Base-by-base conservation (phyloP, 1,140 invertebrate genomes). In the Plectrocnemia conspersa region DNA sequence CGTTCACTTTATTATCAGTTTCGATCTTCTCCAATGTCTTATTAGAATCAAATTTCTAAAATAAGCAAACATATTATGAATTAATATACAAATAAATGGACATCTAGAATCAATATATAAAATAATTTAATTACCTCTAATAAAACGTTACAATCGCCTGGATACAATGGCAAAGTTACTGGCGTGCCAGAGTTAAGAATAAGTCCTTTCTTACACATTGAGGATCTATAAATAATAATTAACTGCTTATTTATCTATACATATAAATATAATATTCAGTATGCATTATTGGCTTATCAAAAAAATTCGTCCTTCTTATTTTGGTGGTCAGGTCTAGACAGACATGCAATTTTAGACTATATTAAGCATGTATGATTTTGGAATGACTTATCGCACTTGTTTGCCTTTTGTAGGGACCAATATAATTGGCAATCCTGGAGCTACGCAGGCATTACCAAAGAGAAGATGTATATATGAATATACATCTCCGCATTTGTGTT, bases 121-220 rank as follows among this genome's bases (percentile, higher is more conserved):
- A 6, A 11, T 38, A 38, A 7, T 2, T 44, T 45, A 41, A 29
- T 42, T 42, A 57, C 55, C 47, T 57, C 48, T 21, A 16, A 16
- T 15, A 55, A 52, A 55, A 58, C 70, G 58, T 83, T 81, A 66
- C 90, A 93, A 55, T 90, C 82, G 10, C 88, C 89, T 0, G 84
- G 78, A 58, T 83, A 82, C 1, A 93, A 76, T 1, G 82, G 82
- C 32, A 93, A 65, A 11, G 82, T 80, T 0, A 89, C 78, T 0
- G 87, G 76, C 36, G 78, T 76, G 4, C 84, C 87, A 1, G 87
- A 85, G 61, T 86, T 82, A n/a, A 93, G 69, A 22, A 82, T 78
- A 5, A 91, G 70, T 23, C 80, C 82, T 61, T 84, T 81, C 32
- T 84, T 84, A 63, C 90, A 93, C 22, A 90, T 79, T 0, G 89